A percentile compares a stretch with the other conserved stretches of the same genome.
phyloP scores from a whole-genome alignment of 2,113 vertebrate genomes.

The Scatophagus argus region DNA sequence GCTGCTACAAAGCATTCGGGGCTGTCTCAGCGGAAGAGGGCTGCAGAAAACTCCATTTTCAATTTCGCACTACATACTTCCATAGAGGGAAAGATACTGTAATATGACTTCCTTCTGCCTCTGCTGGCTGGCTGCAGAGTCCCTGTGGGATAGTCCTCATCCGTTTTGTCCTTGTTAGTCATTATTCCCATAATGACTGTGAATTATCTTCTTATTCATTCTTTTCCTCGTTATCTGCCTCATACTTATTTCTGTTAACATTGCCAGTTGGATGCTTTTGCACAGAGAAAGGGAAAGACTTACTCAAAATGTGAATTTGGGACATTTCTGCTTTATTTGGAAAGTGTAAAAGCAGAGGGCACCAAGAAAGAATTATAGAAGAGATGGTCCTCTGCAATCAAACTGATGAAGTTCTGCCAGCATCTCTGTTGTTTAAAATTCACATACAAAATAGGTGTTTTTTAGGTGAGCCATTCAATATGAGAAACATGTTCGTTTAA shows the following conservation, averaged over 20 bases:
- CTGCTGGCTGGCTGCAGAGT: slow-evolving; percentile 6
- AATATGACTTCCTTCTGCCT: slow-evolving; percentile 15
- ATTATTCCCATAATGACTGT: slow-evolving; percentile 10
- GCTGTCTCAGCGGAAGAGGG: neutral
- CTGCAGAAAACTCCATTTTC: slow-evolving; percentile 3
- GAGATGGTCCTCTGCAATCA: neutral
- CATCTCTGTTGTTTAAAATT: neutral
- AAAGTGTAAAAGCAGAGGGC: neutral
- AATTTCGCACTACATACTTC: neutral
- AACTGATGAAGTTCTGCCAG: neutral
- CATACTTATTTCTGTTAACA: neutral
- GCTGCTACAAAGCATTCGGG: neutral
- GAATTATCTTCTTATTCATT: neutral
- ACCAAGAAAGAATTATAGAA: slow-evolving; percentile 1
- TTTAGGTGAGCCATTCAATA: neutral
- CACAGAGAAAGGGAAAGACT: neutral
- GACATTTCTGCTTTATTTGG: neutral
- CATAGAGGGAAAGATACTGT: slow-evolving; percentile 10
- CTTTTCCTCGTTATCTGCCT: neutral
- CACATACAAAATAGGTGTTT: neutral
- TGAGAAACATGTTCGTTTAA: neutral
- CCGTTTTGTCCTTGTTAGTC: neutral
- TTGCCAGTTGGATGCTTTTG: slow-evolving; percentile 4
- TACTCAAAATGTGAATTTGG: neutral
- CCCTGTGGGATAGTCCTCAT: neutral